A percentile compares a stretch with the other conserved stretches of the same genome.
Evolutionary conservation across 2,888 invertebrate genomes (phyloP).

Genomic region (Lepidonotus clava): DNA sequence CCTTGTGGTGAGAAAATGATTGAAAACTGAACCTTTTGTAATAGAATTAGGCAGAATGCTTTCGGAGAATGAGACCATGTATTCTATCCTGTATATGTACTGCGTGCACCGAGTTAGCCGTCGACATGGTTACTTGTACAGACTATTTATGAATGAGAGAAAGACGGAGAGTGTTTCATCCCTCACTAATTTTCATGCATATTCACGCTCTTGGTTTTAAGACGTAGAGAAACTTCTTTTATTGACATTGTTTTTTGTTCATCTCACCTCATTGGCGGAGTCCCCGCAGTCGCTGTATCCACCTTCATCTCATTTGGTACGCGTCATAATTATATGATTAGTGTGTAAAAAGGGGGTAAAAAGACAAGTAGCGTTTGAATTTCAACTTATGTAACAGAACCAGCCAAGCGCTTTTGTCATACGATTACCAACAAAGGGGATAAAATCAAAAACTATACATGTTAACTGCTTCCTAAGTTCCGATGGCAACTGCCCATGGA

Average conservation of each 20-base stretch:
- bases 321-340: constrained; percentile 2
- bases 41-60: not conserved
- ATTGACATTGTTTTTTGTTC: not conserved
- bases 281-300: not conserved
- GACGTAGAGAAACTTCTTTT: not conserved
- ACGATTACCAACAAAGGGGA: not conserved
- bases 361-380: not conserved
- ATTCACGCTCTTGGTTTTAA: not conserved
- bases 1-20: too few relatives aligned
- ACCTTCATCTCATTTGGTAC: not conserved
- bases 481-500: not conserved
- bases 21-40: too few relatives aligned
- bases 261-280: constrained; percentile 31
- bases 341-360: constrained; percentile 1
- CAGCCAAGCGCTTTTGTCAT: not conserved
- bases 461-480: not conserved
- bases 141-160: constrained; percentile 29
- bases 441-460: constrained; percentile 4
- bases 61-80: not conserved
- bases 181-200: constrained; percentile 37
- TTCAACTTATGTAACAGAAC: not conserved
- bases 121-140: constrained; percentile 1
- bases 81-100: not conserved
- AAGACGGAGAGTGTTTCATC: constrained; percentile 45
- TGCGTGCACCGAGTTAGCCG: not conserved